Evolutionary conservation across 2,888 invertebrate genomes (phyloP).

Genomic region (Adelognathus sp.): DNA sequence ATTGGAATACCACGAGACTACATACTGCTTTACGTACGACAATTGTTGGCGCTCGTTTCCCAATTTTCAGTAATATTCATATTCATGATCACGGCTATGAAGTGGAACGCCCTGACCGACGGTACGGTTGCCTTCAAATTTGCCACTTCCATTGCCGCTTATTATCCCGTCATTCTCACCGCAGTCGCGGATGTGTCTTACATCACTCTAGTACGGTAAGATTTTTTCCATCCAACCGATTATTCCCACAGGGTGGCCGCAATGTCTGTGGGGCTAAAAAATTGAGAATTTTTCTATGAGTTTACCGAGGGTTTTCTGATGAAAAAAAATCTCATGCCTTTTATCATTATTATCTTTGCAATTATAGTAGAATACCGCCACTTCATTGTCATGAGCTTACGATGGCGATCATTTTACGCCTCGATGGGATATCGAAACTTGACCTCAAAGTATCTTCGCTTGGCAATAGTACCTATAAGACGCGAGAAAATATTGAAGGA

Average conservation of each 20-base stretch:
- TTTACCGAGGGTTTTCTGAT: neutral
- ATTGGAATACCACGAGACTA: conserved; percentile 62
- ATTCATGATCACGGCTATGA: neutral
- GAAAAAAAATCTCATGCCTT: neutral
- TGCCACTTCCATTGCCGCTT: neutral
- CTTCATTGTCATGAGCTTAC: too few species aligned
- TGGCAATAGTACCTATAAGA: too few species aligned
- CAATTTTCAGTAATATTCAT: neutral
- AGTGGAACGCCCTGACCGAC: neutral
- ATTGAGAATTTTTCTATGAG: neutral
- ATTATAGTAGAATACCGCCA: too few species aligned
- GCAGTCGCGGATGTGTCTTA: conserved; percentile 57
- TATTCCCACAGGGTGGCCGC: too few species aligned
- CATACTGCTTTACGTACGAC: neutral
- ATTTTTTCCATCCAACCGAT: neutral
- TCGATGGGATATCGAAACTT: too few species aligned
- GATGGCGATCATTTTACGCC: too few species aligned
- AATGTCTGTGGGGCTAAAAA: too few species aligned
- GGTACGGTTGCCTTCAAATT: conserved; percentile 21
- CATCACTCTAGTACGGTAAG: conserved; percentile 64
- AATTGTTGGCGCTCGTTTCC: neutral
- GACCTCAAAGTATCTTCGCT: too few species aligned
- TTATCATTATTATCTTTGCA: too few species aligned
- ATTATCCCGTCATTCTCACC: conserved; percentile 52
- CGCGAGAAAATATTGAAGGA: too few species aligned